These are phyloP conservation scores for Epistrophe eligans DNA, from an alignment of 2,888 invertebrate species.

Conservation along the genomic window DNA sequence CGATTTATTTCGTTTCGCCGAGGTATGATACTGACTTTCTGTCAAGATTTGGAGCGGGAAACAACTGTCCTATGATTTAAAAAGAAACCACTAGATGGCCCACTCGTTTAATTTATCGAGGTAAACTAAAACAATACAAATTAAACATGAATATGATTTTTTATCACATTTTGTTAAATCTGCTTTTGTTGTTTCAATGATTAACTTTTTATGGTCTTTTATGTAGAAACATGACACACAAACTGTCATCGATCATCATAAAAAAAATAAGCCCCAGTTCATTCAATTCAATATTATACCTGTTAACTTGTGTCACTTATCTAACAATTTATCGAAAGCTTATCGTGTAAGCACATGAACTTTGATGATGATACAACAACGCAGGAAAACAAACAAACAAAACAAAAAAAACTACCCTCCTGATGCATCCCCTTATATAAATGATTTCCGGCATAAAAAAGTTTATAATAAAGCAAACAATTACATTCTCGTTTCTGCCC, in stretches of 20 bases:
- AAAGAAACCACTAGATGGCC: too few relatives aligned
- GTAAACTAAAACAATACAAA: too few relatives aligned
- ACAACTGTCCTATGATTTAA: too few relatives aligned
- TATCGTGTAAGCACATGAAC: constrained; percentile 43
- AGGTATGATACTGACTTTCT: too few relatives aligned
- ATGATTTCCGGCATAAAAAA: constrained; percentile 37
- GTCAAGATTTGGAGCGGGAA: too few relatives aligned
- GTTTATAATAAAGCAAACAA: constrained; percentile 52
- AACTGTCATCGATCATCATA: constrained; percentile 31
- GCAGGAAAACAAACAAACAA: neutral
- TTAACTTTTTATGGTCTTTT: neutral
- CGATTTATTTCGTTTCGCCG: too few relatives aligned
- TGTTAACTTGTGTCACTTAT: constrained; percentile 56
- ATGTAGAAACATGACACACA: neutral
- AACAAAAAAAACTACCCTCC: constrained; percentile 50
- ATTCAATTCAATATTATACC: constrained; percentile 21
- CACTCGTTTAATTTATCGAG: too few relatives aligned
- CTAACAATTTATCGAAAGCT: constrained; percentile 63
- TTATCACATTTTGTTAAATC: constrained; percentile 56
- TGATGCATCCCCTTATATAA: neutral
- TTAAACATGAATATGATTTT: neutral
- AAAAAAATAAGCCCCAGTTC: neutral
- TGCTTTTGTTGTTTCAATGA: constrained; percentile 1
- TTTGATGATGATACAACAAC: neutral
- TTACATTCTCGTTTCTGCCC: constrained; percentile 7